A percentile compares a stretch with the other conserved stretches of the same genome.
phyloP scores from a whole-genome alignment of 2,113 vertebrate genomes.

The Phalacrocorax brasilianus region DNA sequence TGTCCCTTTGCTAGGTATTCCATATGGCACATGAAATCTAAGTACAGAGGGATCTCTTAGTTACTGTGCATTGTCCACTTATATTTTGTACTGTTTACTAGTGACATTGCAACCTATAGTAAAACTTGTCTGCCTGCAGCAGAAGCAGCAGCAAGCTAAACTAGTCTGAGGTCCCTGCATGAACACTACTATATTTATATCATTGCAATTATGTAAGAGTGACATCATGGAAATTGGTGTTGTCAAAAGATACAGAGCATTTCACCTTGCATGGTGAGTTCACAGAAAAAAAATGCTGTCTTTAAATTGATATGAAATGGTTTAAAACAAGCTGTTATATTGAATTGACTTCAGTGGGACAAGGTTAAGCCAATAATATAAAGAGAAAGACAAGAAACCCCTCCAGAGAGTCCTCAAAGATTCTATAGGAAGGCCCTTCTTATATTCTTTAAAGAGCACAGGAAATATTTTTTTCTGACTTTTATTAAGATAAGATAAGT shows the following conservation, averaged over 20 bases:
- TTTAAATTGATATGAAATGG: background rate
- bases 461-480: background rate
- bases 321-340: background rate
- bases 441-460: background rate
- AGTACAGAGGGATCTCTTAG: background rate
- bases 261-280: background rate
- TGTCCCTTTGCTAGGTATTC: background rate
- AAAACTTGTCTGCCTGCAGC: background rate
- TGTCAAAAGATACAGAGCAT: background rate
- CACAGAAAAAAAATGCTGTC: background rate
- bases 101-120: background rate
- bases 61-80: background rate
- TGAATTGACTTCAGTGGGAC: background rate
- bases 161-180: background rate
- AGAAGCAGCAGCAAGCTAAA: background rate
- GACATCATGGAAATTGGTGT: background rate
- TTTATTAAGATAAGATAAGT: background rate
- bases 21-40: conserved; percentile 10
- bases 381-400: background rate
- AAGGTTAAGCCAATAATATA: background rate
- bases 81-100: background rate
- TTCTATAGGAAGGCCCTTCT: background rate
- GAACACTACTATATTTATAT: background rate
- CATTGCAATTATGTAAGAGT: background rate
- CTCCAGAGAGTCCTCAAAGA: background rate